phyloP scores from a whole-genome alignment of 2,797 vertebrate genomes.

The Rhynchotus rufescens region DNA sequence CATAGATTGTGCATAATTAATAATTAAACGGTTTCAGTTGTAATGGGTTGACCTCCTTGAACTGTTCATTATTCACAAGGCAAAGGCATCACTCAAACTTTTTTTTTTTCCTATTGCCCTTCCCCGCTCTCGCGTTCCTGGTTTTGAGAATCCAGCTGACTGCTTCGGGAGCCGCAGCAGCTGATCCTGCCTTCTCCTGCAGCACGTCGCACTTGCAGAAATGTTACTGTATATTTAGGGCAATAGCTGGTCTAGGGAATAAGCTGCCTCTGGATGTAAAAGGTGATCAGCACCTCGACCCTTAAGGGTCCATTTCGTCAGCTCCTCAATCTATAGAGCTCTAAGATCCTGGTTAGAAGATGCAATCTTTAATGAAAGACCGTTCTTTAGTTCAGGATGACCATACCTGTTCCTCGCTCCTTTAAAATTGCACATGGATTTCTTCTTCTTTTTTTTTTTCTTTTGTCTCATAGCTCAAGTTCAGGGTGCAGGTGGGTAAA shows the following conservation, averaged over 20 bases:
- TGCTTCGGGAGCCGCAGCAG: slow-evolving; percentile 69
- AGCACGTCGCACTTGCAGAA: background rate
- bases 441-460: background rate
- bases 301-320: background rate
- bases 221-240: background rate
- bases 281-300: background rate
- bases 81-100: slow-evolving; percentile 93
- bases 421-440: background rate
- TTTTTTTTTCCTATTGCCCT: slow-evolving; percentile 81
- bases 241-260: background rate
- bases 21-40: slow-evolving; percentile 92
- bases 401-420: background rate
- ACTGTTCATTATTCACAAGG: slow-evolving; percentile 94
- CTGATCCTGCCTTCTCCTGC: slow-evolving; percentile 41
- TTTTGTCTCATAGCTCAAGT: background rate
- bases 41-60: slow-evolving; percentile 96
- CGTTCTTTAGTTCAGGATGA: background rate
- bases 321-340: background rate
- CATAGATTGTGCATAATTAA: slow-evolving; percentile 95
- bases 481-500: background rate
- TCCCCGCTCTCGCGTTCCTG: slow-evolving; percentile 73
- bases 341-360: background rate
- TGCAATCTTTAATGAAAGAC: background rate
- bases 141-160: slow-evolving; percentile 80
- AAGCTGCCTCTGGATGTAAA: background rate